phyloP scores from a whole-genome alignment of 2,888 invertebrate genomes.

The Diaphora mendica region DNA sequence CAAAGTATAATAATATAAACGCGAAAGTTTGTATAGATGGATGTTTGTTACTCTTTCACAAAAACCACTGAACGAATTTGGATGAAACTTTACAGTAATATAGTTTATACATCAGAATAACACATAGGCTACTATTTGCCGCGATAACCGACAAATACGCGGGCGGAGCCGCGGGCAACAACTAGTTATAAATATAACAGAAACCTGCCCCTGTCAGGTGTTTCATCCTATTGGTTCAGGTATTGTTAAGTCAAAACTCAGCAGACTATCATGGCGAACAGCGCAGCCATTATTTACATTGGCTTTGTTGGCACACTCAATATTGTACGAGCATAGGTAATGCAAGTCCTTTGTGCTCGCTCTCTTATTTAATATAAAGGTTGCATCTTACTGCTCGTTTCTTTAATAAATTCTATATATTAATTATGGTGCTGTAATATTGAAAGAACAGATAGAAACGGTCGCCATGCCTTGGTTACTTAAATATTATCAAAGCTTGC shows the following conservation, averaged over 20 bases:
- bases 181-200: too few species aligned
- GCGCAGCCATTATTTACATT: slow-evolving; percentile 33
- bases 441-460: neutral
- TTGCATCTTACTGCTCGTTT: neutral
- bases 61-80: too few species aligned
- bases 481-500: neutral
- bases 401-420: neutral
- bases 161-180: too few species aligned
- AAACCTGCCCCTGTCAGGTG: neutral
- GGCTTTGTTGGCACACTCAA: slow-evolving; percentile 41
- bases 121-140: too few species aligned
- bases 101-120: too few species aligned
- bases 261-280: slow-evolving; percentile 37
- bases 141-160: too few species aligned
- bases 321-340: slow-evolving; percentile 45
- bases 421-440: neutral
- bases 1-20: too few species aligned
- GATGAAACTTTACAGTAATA: too few species aligned
- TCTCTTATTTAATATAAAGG: slow-evolving; percentile 47
- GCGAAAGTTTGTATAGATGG: too few species aligned
- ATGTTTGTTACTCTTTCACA: too few species aligned
- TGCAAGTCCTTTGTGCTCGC: slow-evolving; percentile 48
- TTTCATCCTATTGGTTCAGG: neutral
- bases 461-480: neutral
- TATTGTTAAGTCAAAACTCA: slow-evolving; percentile 35